Percentiles rank a stretch among this genome's conserved stretches.
These are phyloP conservation scores for Urophycis tenuis DNA, from an alignment of 2,797 vertebrate genomes.

Conservation along the genomic window DNA sequence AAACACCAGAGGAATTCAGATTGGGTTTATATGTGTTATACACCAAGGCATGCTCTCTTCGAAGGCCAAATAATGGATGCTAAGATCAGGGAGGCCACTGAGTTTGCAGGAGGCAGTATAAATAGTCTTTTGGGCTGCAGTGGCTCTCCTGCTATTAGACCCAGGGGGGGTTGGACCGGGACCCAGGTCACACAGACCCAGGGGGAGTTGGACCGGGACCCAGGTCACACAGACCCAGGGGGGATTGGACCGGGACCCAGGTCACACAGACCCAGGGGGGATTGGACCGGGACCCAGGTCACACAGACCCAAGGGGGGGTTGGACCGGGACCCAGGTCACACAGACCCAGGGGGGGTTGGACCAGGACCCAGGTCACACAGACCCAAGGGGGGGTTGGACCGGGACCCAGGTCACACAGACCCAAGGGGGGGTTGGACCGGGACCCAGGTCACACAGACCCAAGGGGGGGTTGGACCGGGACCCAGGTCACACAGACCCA, in stretches of 20 bases:
- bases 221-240: slow-evolving; percentile 18
- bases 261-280: slow-evolving; percentile 18
- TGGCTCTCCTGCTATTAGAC: slow-evolving; percentile 13
- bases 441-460: slow-evolving; percentile 18
- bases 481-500: slow-evolving; percentile 20
- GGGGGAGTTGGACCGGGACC: slow-evolving; percentile 4
- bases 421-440: slow-evolving; percentile 1
- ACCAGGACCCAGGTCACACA: slow-evolving; percentile 18
- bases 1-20: too few species aligned
- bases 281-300: slow-evolving; percentile 13
- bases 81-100: not conserved
- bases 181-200: slow-evolving; percentile 14
- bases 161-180: slow-evolving; percentile 5
- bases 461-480: slow-evolving; percentile 7
- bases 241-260: slow-evolving; percentile 7
- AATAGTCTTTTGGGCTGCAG: slow-evolving; percentile 16
- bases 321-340: slow-evolving; percentile 15
- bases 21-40: too few species aligned
- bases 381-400: slow-evolving; percentile 1
- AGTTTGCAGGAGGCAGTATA: not conserved
- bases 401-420: slow-evolving; percentile 20
- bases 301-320: slow-evolving; percentile 10
- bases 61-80: not conserved
- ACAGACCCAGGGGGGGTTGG: slow-evolving; percentile 8
- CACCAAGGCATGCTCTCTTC: not conserved